Base-by-base conservation (phyloP, 2,797 vertebrate species). In the Anguilla pacifica region DNA sequence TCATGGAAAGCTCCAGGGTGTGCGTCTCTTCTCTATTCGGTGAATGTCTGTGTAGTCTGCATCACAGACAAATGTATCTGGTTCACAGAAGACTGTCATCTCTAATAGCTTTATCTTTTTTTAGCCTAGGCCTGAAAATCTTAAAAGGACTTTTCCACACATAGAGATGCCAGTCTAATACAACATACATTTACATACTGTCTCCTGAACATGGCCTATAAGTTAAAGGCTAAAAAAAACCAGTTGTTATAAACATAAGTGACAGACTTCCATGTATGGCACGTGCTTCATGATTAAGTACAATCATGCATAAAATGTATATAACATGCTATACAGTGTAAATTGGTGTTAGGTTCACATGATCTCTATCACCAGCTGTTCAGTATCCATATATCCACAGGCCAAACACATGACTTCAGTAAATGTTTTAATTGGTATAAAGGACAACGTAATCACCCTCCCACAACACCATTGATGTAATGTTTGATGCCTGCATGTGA, bases 141-240 rank as follows among this genome's bases (percentile, higher is more conserved):
- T 28, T 31, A 28, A 72, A 39, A 77, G 67, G 67, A 31, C 28
- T 28, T 35, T 72, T 9, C 67, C 67, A 70, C 7, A 72, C 67
- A 28, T 6, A 22, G 25, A 77, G 72, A 35, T 74, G 31, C 39
- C 28, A 3, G 6, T 39, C 39, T 39, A 39, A 17, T 19, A 77
- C 28, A 39, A 22, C 13, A 5, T 22, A 77, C 35, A 77, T 39
- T 39, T 77, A 39, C 1, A 72, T 72, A 31, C 10, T 72, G 28
- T 39, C 31, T 77, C 10, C 72, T 77, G 72, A 77, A 77, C 10
- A 74, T 74, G 0, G n/a, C 15, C 31, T 74, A n/a, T 10, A 70
- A 70, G 22, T n/a, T 70, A 70, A n/a, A 70, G 64, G n/a, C 64
- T 70, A 70, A n/a, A 70, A 70, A 59, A 59, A 59, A n/a, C n/a